Base-by-base conservation (phyloP, 2,888 invertebrate species). In the Ditylenchus weischeri region DNA sequence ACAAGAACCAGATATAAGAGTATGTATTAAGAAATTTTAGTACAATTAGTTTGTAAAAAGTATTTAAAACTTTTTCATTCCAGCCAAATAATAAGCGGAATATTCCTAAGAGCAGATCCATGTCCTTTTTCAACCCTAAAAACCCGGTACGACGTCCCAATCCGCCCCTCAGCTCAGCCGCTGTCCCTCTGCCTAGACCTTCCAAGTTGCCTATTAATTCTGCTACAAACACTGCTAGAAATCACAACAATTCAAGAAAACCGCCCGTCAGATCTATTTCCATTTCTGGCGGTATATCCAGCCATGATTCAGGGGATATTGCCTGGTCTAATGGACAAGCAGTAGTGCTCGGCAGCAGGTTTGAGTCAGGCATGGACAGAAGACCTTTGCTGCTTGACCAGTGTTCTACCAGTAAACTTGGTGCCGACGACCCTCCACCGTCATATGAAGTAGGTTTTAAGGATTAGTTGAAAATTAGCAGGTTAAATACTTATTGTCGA, bases 361-460 rank as follows among this genome's bases (percentile, higher is more conserved):
- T 57, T 23, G 50, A 48, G 36, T 21, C 18, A 21, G 47, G 8
- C 57, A 43, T 21, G n/a, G 51, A 38, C 36, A 54, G 64, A 36
- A 29, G 64, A 0, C 43, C 15, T 38, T 19, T 49, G n/a, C 18
- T 47, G 36, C 43, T 38, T 13, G n/a, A 43, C 11, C 43, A 43
- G 43, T 43, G 43, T n/a, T n/a, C 21, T 8, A 11, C 50, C 11
- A 38, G 7, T 19, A 50, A 23, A 48, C 19, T 51, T 49, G 47
- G 59, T 6, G 64, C 70, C n/a, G 73, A 78, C 65, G 78, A 79
- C 59, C 78, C 80, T 5, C 80, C 80, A 10, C 80, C 80, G 3
- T 70, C 79, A 0, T 80, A 80, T 68, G 80, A 80, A 69, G 80
- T 78, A 48, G 10, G 4, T 35, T 43, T 43, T 8, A 10, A 8